These are phyloP conservation scores for Cerceris ruficornis DNA, from an alignment of 2,888 invertebrate species.

Conservation along the genomic window DNA sequence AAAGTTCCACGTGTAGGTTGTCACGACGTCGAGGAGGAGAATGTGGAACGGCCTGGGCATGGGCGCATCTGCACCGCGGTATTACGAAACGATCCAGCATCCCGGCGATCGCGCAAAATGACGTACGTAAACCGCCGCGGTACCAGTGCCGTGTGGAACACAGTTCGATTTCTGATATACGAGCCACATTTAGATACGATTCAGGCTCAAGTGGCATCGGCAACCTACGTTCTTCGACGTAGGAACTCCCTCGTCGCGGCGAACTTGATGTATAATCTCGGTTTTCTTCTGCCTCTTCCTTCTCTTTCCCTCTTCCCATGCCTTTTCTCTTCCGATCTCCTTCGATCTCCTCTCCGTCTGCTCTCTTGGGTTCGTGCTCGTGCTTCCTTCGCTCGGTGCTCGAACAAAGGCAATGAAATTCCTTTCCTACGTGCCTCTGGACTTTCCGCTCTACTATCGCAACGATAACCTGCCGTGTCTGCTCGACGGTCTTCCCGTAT, in stretches of 20 bases:
- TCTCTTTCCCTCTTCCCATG: conserved; percentile 11
- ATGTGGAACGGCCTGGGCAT: conserved; percentile 38
- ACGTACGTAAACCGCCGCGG: conserved; percentile 54
- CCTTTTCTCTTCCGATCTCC: neutral
- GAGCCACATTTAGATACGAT: conserved; percentile 67
- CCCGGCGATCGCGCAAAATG: conserved; percentile 55
- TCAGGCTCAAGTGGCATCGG: conserved; percentile 59
- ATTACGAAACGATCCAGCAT: conserved; percentile 36
- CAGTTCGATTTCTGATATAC: conserved; percentile 67
- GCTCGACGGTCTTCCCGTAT: neutral
- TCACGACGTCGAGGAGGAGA: conserved; percentile 45
- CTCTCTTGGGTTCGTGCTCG: neutral
- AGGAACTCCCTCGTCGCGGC: conserved; percentile 34
- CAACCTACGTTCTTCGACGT: conserved; percentile 38
- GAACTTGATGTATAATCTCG: conserved; percentile 66
- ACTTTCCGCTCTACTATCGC: conserved; percentile 36
- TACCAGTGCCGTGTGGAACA: conserved; percentile 35
- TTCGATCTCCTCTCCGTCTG: neutral
- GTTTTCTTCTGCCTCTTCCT: conserved; percentile 25
- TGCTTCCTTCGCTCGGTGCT: conserved; percentile 25
- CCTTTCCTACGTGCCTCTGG: conserved; percentile 44
- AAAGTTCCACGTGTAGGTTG: conserved; percentile 56
- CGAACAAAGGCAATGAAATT: conserved; percentile 66
- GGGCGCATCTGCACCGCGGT: conserved; percentile 48
- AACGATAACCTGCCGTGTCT: conserved; percentile 5